phyloP scores from a whole-genome alignment of 1,140 invertebrate genomes.

The Heliconius melpomene region DNA sequence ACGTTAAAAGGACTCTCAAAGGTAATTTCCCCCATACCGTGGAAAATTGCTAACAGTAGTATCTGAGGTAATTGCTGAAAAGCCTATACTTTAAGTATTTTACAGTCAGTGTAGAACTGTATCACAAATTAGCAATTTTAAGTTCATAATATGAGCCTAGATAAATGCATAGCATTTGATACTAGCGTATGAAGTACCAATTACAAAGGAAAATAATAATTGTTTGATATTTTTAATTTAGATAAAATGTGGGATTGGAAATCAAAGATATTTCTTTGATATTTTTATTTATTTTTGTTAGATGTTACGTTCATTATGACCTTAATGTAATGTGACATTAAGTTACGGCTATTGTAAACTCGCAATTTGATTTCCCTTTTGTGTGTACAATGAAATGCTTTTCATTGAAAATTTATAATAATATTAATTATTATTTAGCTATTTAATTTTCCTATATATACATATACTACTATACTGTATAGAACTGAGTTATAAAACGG shows the following conservation, averaged over 20 bases:
- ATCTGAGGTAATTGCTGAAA: neutral
- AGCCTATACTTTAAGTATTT: neutral
- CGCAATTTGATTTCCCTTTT: neutral
- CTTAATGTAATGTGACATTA: neutral
- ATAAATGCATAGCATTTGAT: no score
- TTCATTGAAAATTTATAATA: no score
- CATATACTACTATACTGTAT: no score
- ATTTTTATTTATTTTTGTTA: neutral
- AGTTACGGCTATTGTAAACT: neutral
- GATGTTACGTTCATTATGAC: neutral
- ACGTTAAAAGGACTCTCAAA: neutral
- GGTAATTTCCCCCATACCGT: neutral
- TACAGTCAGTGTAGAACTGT: neutral
- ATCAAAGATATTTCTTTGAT: neutral
- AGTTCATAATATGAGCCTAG: no score
- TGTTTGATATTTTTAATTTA: no score
- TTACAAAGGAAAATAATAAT: no score
- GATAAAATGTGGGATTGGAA: no score
- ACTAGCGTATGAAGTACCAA: no score
- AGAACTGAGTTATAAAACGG: no score
- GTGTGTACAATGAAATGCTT: no score
- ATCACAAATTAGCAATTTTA: neutral
- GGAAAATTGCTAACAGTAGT: neutral
- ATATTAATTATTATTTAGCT: no score
- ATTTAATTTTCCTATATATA: no score